Evolutionary conservation across 1,140 invertebrate species (phyloP).

Genomic region (Halesus radiatus): DNA sequence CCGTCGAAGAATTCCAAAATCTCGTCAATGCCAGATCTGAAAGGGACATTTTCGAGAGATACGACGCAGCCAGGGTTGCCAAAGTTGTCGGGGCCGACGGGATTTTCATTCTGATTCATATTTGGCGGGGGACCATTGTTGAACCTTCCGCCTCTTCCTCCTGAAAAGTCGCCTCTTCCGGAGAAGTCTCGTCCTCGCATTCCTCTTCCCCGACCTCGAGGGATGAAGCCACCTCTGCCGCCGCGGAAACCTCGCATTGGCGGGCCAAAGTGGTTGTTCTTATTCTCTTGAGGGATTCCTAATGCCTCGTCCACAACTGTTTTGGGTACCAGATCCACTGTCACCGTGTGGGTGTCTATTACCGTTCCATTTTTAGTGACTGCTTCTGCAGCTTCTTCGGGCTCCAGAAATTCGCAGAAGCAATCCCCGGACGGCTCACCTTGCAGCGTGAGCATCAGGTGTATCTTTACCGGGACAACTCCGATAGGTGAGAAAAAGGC

Average conservation of each 20-base stretch:
- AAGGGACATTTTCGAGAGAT: slow-evolving; percentile 88
- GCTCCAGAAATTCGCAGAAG: slow-evolving; percentile 85
- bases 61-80: slow-evolving; percentile 87
- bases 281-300: slow-evolving; percentile 55
- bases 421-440: slow-evolving; percentile 84
- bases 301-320: slow-evolving; percentile 65
- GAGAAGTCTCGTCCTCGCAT: slow-evolving; percentile 53
- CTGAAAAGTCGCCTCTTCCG: slow-evolving; percentile 46
- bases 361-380: slow-evolving; percentile 78
- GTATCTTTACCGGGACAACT: slow-evolving; percentile 81
- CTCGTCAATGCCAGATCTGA: slow-evolving; percentile 86
- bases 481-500: slow-evolving; percentile 86
- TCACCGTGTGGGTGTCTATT: slow-evolving; percentile 76
- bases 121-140: slow-evolving; percentile 61
- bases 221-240: slow-evolving; percentile 60
- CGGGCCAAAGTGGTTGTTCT: slow-evolving; percentile 23
- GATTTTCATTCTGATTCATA: slow-evolving; percentile 62
- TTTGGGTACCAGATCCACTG: slow-evolving; percentile 77
- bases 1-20: slow-evolving; percentile 89
- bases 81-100: slow-evolving; percentile 73
- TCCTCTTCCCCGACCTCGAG: slow-evolving; percentile 54
- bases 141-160: slow-evolving; percentile 57
- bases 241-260: slow-evolving; percentile 60
- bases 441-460: slow-evolving; percentile 79
- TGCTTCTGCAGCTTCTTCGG: slow-evolving; percentile 79